Percentiles rank a stretch among this genome's conserved stretches.
These are phyloP conservation scores for Polia nebulosa DNA, from an alignment of 2,888 invertebrate genomes.

Conservation along the genomic window DNA sequence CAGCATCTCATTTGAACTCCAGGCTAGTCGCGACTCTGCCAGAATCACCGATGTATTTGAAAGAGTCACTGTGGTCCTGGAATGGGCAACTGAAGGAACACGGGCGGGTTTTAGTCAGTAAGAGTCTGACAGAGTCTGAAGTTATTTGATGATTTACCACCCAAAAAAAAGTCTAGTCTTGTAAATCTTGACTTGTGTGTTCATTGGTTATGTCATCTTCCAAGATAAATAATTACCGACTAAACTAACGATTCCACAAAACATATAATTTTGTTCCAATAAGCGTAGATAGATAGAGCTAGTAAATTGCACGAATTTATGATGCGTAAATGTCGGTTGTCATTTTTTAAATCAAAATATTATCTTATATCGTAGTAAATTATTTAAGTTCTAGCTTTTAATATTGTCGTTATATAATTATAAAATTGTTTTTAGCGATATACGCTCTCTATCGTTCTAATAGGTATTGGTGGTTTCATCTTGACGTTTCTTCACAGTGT, in stretches of 20 bases:
- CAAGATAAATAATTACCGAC: not conserved
- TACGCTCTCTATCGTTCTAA: not conserved
- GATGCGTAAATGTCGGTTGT: constrained; percentile 28
- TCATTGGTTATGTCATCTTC: not conserved
- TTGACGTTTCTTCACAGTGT: too few relatives aligned
- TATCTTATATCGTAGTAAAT: constrained; percentile 10
- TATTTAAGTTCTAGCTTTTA: constrained; percentile 15
- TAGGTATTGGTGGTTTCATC: not conserved
- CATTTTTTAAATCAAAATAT: constrained; percentile 50
- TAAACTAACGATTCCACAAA: not conserved
- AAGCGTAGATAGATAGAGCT: constrained; percentile 34
- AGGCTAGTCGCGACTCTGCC: too few relatives aligned
- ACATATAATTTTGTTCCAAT: constrained; percentile 2
- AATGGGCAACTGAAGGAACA: too few relatives aligned
- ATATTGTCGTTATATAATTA: too few relatives aligned
- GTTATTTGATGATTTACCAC: too few relatives aligned
- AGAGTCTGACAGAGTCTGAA: too few relatives aligned
- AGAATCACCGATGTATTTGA: too few relatives aligned
- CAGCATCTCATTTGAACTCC: not conserved
- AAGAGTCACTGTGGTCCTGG: too few relatives aligned
- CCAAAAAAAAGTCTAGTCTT: too few relatives aligned
- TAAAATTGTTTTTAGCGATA: too few relatives aligned
- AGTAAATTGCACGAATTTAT: constrained; percentile 51
- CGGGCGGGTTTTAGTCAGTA: too few relatives aligned
- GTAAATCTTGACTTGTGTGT: not conserved